Evolutionary conservation across 1,140 invertebrate species (phyloP).

Genomic region (Listronotus bonariensis): DNA sequence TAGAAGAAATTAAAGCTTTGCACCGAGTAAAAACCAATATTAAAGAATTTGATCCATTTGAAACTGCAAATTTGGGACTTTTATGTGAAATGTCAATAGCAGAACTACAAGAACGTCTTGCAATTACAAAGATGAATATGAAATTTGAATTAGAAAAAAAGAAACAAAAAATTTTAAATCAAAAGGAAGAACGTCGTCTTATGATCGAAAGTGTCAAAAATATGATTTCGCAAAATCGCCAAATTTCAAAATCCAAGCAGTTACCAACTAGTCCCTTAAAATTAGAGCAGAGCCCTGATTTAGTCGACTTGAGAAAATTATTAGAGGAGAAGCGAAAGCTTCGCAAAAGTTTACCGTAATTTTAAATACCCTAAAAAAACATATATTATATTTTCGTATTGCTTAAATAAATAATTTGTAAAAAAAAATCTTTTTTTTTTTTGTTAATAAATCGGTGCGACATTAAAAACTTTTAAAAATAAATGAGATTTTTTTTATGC

Average conservation of each 20-base stretch:
- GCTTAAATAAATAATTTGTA: too few species aligned
- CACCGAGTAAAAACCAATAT: constrained; percentile 46
- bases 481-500: too few species aligned
- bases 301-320: constrained; percentile 16
- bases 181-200: constrained; percentile 45
- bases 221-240: constrained; percentile 42
- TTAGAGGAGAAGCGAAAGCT: constrained; percentile 25
- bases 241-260: background rate
- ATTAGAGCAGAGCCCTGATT: constrained; percentile 9
- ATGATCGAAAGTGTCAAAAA: constrained; percentile 48
- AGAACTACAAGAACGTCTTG: constrained; percentile 60
- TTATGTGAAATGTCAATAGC: constrained; percentile 65
- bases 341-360: background rate
- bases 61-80: constrained; percentile 60
- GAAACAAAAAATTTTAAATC: constrained; percentile 43
- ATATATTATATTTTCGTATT: too few species aligned
- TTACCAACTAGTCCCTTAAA: background rate
- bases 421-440: too few species aligned
- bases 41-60: constrained; percentile 62
- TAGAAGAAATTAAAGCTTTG: constrained; percentile 62
- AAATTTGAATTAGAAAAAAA: constrained; percentile 59
- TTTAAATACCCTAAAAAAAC: too few species aligned
- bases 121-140: constrained; percentile 57
- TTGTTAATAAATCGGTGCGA: too few species aligned
- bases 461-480: too few species aligned